Evolutionary conservation across 2,797 vertebrate genomes (phyloP).

Genomic region (Dryobates pubescens): DNA sequence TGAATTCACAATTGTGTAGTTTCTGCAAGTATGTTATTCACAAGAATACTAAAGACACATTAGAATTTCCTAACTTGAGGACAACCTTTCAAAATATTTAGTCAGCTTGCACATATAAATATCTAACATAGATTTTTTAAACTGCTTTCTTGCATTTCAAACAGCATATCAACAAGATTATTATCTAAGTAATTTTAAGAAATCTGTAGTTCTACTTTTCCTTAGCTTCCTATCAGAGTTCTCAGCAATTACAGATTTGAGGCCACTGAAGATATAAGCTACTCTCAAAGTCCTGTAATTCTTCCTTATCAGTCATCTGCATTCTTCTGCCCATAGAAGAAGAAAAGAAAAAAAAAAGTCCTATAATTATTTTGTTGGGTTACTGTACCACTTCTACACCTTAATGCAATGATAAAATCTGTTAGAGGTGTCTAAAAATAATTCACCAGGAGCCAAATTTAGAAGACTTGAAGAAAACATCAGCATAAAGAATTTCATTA

Average conservation of each 20-base stretch:
- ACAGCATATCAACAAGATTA: background rate
- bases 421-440: background rate
- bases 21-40: background rate
- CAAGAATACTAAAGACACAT: background rate
- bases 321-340: background rate
- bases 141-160: background rate
- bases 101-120: background rate
- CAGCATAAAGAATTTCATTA: background rate
- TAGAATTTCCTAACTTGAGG: background rate
- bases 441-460: background rate
- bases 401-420: background rate
- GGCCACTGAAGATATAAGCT: background rate
- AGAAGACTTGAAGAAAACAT: background rate
- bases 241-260: background rate
- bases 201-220: background rate
- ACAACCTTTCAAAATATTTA: slow-evolving; percentile 2
- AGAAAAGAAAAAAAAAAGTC: background rate
- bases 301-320: background rate
- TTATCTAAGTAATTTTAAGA: background rate
- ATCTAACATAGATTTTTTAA: background rate
- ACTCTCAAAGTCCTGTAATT: background rate
- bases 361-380: background rate
- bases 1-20: background rate
- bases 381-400: background rate
- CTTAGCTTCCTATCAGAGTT: background rate